Evolutionary conservation across 2,797 vertebrate species (phyloP).

Genomic region (Dromococcyx pavoninus): DNA sequence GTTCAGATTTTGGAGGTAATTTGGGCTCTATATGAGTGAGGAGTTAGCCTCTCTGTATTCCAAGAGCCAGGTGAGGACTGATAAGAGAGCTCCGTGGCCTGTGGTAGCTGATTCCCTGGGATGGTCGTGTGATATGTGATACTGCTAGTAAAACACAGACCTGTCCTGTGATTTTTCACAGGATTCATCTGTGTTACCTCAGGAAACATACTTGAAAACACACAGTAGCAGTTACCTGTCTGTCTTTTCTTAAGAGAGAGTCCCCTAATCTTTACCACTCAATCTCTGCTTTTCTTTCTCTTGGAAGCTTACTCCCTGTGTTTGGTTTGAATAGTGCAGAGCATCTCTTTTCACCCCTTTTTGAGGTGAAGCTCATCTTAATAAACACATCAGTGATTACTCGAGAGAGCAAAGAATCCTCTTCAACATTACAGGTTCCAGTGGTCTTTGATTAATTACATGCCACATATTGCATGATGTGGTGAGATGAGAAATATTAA

Average conservation of each 20-base stretch:
- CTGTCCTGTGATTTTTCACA: background rate
- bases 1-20: background rate
- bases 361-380: background rate
- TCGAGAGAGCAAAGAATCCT: background rate
- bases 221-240: background rate
- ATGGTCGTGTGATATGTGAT: too few species aligned
- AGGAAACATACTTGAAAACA: background rate
- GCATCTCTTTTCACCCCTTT: background rate
- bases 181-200: rapidly evolving
- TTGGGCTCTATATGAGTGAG: background rate
- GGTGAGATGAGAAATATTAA: background rate
- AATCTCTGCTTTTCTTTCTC: background rate
- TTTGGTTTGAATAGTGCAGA: background rate
- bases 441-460: background rate
- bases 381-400: background rate
- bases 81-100: background rate
- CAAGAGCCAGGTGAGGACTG: background rate
- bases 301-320: background rate
- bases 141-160: background rate
- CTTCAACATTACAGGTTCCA: background rate
- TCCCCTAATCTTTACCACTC: background rate
- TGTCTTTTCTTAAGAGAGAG: background rate
- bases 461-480: background rate
- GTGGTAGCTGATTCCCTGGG: background rate
- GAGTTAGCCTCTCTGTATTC: background rate